Evolutionary conservation across 2,888 invertebrate species (phyloP).

Genomic region (Apamea epomidion): DNA sequence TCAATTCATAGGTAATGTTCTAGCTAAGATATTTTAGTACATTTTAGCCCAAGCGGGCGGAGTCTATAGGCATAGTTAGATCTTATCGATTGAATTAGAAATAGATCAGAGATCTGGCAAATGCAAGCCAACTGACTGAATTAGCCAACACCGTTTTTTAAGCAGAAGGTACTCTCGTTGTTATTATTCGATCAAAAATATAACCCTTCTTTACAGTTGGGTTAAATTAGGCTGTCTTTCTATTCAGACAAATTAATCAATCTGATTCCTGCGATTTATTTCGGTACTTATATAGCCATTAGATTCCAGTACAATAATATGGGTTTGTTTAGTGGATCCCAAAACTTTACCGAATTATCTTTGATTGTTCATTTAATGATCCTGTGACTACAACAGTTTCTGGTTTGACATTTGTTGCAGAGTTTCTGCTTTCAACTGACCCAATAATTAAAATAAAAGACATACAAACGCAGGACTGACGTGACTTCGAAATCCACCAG

Average conservation of each 20-base stretch:
- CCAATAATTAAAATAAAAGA: conserved; percentile 18
- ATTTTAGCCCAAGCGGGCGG: not conserved
- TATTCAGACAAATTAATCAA: not conserved
- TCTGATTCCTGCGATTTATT: not conserved
- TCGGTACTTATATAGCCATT: not conserved
- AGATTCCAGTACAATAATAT: not conserved
- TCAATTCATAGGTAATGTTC: not conserved
- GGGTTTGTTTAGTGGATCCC: not conserved
- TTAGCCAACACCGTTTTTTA: conserved; percentile 20
- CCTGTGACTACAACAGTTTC: not conserved
- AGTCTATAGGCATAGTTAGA: conserved; percentile 19
- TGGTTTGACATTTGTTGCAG: not conserved
- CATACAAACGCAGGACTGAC: not conserved
- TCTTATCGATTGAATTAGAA: conserved; percentile 44
- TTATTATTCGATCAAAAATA: conserved; percentile 3
- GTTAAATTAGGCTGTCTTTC: not conserved
- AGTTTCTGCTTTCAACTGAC: not conserved
- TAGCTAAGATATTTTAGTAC: not conserved
- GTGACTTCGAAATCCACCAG: not conserved
- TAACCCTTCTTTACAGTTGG: not conserved
- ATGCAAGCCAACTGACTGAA: conserved; percentile 19
- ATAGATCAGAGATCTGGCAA: conserved; percentile 55
- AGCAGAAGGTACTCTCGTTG: not conserved
- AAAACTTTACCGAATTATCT: not conserved
- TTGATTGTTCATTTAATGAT: not conserved